Base-by-base conservation (phyloP, 2,888 invertebrate genomes). In the Hydroisotoma schaefferi region DNA sequence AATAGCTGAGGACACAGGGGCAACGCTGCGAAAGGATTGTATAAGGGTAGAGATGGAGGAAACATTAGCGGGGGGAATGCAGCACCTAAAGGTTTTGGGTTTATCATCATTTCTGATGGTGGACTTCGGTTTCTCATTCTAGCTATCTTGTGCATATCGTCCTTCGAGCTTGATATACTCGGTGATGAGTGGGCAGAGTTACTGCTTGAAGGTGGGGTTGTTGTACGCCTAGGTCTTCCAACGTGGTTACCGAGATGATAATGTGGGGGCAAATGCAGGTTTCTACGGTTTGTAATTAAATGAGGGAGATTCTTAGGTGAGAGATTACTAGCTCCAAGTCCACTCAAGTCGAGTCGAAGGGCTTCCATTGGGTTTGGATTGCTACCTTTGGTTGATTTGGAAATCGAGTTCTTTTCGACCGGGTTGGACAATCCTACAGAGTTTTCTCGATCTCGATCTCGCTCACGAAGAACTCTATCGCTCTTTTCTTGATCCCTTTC, bases 1-100 rank as follows among this genome's bases (percentile, higher is more conserved):
- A 71, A 71, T 27, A 71, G 53, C 55, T 70, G 69, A 20, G 68
- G 71, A 43, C 66, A 66, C n/a, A 71, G 46, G 22, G 71, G 65
- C 27, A 70, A 48, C 8, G 61, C 68, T 10, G 70, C 67, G 52
- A 71, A 71, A 3, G 71, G 71, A 49, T 71, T 71, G 65, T 70
- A 71, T n/a, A 71, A 38, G 29, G 71, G 71, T 5, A 67, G 63
- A 2, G 68, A 59, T 3, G 67, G 65, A 18, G 71, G 68, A 56
- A 70, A 71, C 62, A 70, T 67, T 3, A 71, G 59, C 2, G 61
- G 56, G 12, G 71, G 71, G 40, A 71, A 71, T 4, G 62, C 63
- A 26, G 56, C 60, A 53, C 54, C 55, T 23, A 63, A 23, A 12
- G 64, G 58, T 25, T 46, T 55, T 29, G 47, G 20, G 25, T 37